Conservation (phyloP, 2,113 vertebrate genomes). For the Prinia subflava region DNA sequence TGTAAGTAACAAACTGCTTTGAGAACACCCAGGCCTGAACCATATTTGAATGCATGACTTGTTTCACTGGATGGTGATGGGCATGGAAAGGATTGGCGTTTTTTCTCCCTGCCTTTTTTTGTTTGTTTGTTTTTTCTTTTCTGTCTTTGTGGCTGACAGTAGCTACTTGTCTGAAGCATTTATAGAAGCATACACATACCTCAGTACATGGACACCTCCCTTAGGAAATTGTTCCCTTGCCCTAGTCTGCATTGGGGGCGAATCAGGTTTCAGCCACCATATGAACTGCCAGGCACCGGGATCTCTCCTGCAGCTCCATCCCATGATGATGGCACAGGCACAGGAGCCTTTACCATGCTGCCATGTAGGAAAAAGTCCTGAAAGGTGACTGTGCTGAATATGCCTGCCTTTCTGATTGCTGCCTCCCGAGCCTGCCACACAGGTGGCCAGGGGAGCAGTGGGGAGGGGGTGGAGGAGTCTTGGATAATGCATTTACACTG, state of each 20-base stretch:
- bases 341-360: neutral
- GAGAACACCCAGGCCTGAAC: neutral
- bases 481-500: neutral
- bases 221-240: neutral
- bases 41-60: neutral
- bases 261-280: neutral
- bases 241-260: rapidly evolving
- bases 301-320: neutral
- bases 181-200: neutral
- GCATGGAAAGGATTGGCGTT: neutral
- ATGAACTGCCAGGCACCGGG: rapidly evolving
- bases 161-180: neutral
- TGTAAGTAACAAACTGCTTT: neutral
- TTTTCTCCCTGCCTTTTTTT: rapidly evolving
- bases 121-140: too few relatives aligned
- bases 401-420: neutral
- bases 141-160: neutral
- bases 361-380: neutral
- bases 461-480: neutral
- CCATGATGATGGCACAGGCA: rapidly evolving
- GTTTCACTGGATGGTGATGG: neutral
- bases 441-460: neutral
- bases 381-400: neutral
- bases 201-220: rapidly evolving
- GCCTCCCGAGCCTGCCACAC: neutral